Conservation (phyloP, 2,888 invertebrate genomes). For the Callinectes sapidus region DNA sequence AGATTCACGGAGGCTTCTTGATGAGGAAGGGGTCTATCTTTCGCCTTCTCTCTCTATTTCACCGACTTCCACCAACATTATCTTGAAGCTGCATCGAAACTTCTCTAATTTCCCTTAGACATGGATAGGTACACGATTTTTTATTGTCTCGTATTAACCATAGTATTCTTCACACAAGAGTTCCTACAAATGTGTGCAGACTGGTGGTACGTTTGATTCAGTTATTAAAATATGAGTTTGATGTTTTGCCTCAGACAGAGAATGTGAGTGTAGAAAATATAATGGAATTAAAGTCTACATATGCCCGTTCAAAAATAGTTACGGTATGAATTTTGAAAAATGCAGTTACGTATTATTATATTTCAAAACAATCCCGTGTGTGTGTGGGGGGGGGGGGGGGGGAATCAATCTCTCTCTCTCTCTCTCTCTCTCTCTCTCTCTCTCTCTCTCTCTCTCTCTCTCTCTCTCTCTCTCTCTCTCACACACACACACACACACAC, state of each 20-base stretch:
- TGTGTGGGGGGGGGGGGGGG: not conserved
- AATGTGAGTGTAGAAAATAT: not conserved
- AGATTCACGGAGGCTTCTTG: too few species aligned
- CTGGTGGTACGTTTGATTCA: not conserved
- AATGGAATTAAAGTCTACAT: not conserved
- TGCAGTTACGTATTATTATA: not conserved
- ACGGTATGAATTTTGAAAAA: not conserved
- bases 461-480: not conserved
- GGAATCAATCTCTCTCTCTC: not conserved
- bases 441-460: too few species aligned
- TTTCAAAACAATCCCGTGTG: not conserved
- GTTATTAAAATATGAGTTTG: not conserved
- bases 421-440: not conserved
- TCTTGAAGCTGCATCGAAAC: too few species aligned
- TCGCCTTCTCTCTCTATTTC: not conserved
- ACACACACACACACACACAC: constrained; percentile 25
- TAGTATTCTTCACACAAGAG: not conserved
- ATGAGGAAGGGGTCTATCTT: not conserved
- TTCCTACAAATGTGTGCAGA: not conserved
- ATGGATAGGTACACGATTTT: not conserved
- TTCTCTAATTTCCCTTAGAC: too few species aligned
- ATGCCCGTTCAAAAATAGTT: not conserved
- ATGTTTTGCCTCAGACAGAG: not conserved
- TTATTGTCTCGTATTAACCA: not conserved
- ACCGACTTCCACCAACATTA: too few species aligned